phyloP scores from a whole-genome alignment of 2,797 vertebrate species.

The Gobio occitaniae region DNA sequence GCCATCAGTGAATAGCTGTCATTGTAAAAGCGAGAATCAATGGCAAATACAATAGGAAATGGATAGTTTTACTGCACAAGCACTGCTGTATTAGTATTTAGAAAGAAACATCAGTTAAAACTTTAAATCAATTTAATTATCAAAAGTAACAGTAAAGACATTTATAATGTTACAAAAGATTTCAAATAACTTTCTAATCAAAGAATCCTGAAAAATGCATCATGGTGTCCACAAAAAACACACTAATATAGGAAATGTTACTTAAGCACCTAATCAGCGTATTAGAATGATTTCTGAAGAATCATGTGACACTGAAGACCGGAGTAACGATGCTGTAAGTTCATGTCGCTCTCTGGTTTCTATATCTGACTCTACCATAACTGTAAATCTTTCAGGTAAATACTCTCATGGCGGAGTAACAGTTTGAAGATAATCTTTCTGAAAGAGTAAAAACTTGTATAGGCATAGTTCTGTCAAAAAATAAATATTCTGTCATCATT shows the following conservation, averaged over 20 bases:
- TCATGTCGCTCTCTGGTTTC: too few relatives aligned
- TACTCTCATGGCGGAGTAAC: neutral
- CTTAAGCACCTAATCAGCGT: neutral
- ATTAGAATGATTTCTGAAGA: neutral
- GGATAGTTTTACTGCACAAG: neutral
- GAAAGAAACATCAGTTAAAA: neutral
- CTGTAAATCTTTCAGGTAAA: neutral
- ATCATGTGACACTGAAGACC: neutral
- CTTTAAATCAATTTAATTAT: neutral
- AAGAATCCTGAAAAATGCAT: neutral
- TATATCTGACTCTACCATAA: neutral
- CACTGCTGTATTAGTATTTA: neutral
- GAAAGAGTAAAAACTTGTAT: neutral
- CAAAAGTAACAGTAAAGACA: neutral
- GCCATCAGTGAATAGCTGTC: neutral
- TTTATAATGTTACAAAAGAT: neutral
- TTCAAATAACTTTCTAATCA: neutral
- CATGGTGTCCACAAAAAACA: neutral
- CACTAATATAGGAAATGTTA: neutral
- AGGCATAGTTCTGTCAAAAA: neutral
- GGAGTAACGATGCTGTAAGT: too few relatives aligned
- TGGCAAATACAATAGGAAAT: neutral
- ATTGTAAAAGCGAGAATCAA: neutral
- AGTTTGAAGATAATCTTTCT: neutral
- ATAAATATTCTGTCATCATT: neutral